These are phyloP conservation scores for Xenotilapia flavipinnis DNA, from an alignment of 2,113 vertebrate species.

Conservation along the genomic window DNA sequence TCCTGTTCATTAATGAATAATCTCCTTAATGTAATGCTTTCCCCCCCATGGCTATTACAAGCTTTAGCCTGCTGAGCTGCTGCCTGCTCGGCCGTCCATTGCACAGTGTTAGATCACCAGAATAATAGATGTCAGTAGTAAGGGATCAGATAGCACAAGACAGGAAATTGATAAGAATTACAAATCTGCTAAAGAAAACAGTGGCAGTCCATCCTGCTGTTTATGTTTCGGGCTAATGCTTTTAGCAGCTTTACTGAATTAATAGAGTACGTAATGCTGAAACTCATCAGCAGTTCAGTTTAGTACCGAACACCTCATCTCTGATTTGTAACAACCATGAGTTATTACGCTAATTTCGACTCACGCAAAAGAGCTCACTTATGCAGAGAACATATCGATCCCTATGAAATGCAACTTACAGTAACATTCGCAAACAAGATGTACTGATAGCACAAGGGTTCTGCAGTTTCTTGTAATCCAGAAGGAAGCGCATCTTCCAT, in stretches of 20 bases:
- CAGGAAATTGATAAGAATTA: background rate
- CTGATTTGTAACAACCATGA: background rate
- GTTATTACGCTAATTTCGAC: background rate
- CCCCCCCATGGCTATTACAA: background rate
- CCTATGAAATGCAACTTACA: background rate
- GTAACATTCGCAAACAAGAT: background rate
- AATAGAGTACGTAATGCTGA: background rate
- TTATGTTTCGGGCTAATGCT: background rate
- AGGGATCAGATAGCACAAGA: background rate
- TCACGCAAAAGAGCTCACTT: background rate
- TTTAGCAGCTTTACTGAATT: background rate
- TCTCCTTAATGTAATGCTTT: background rate
- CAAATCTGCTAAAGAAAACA: background rate
- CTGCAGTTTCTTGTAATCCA: background rate
- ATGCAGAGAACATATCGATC: background rate
- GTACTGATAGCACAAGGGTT: background rate
- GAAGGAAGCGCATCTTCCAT: background rate
- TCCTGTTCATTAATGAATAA: background rate
- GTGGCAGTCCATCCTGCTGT: background rate
- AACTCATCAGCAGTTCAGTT: background rate
- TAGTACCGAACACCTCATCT: background rate
- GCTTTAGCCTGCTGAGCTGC: background rate
- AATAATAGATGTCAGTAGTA: background rate
- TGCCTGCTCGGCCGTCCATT: background rate
- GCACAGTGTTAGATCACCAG: background rate